phyloP scores from a whole-genome alignment of 2,113 vertebrate species.

The Hemichromis elongatus region DNA sequence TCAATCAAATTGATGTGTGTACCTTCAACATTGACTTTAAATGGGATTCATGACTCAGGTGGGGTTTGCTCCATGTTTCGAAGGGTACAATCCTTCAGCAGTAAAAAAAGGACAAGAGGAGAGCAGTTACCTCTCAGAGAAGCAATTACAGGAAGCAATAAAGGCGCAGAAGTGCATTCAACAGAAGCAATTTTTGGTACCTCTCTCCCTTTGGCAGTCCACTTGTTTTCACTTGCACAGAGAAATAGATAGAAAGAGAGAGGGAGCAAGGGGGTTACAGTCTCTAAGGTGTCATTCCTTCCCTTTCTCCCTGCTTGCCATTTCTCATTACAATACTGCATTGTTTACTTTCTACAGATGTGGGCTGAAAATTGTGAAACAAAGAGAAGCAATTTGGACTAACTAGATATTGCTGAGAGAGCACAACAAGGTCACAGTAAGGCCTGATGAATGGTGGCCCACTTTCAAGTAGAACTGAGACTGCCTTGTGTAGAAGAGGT shows the following conservation, averaged over 20 bases:
- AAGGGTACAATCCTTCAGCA: slow-evolving; percentile 31
- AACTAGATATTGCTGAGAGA: slow-evolving; percentile 42
- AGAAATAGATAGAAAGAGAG: slow-evolving; percentile 3
- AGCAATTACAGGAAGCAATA: slow-evolving; percentile 75
- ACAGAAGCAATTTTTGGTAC: slow-evolving; percentile 69
- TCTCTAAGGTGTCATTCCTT: slow-evolving; percentile 46
- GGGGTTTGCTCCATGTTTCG: slow-evolving; percentile 28
- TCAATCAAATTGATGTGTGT: neutral
- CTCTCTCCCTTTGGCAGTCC: slow-evolving; percentile 62
- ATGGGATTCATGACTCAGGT: slow-evolving; percentile 28
- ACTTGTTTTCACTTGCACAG: slow-evolving; percentile 52
- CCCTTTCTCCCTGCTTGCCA: slow-evolving; percentile 33
- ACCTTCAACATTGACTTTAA: slow-evolving; percentile 1
- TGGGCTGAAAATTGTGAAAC: slow-evolving; percentile 50
- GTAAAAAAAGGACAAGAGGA: slow-evolving; percentile 51
- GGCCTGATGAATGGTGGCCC: slow-evolving; percentile 26
- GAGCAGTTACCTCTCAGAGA: slow-evolving; percentile 66
- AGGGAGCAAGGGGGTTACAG: slow-evolving; percentile 10
- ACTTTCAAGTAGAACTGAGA: neutral
- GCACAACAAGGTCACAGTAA: slow-evolving; percentile 44
- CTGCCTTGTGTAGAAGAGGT: neutral
- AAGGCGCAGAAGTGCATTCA: slow-evolving; percentile 70
- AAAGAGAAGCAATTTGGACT: slow-evolving; percentile 50
- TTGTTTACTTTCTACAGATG: slow-evolving; percentile 61
- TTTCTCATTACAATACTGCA: slow-evolving; percentile 60